phyloP scores from a whole-genome alignment of 2,888 invertebrate species.

The Drosophila neotestacea region DNA sequence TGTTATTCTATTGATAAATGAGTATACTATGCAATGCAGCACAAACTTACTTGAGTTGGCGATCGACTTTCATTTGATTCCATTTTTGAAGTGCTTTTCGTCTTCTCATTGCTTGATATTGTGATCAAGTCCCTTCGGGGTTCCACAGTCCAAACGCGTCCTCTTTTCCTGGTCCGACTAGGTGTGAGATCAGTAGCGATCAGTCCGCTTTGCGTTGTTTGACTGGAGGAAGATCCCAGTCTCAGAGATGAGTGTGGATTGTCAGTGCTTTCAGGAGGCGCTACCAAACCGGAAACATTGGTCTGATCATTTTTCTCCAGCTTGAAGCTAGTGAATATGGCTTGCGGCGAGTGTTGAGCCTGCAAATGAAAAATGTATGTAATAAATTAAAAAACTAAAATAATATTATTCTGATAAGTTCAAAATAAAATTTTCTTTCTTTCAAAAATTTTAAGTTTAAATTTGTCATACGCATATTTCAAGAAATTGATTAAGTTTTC shows the following conservation, averaged over 20 bases:
- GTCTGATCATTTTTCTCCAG: slow-evolving; percentile 88
- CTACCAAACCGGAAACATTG: not conserved
- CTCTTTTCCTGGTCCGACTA: slow-evolving; percentile 55
- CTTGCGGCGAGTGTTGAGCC: slow-evolving; percentile 91
- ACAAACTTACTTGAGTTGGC: slow-evolving; percentile 25
- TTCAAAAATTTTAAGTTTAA: not conserved
- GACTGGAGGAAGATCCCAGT: not conserved
- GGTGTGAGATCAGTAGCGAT: slow-evolving; percentile 68
- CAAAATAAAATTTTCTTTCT: not conserved
- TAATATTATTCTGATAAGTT: not conserved
- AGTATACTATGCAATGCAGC: not conserved
- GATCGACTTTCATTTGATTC: slow-evolving; percentile 18
- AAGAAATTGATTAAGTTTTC: not conserved
- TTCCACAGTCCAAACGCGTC: slow-evolving; percentile 55
- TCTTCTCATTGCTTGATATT: slow-evolving; percentile 9
- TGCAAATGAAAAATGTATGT: slow-evolving; percentile 66
- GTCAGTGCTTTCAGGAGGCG: slow-evolving; percentile 20
- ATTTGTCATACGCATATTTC: not conserved
- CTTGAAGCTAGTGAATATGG: slow-evolving; percentile 97
- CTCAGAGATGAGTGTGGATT: slow-evolving; percentile 11
- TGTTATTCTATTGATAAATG: not conserved
- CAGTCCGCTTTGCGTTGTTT: slow-evolving; percentile 2
- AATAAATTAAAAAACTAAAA: not conserved
- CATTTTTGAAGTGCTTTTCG: not conserved
- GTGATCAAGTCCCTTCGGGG: not conserved